Evolutionary conservation across 2,888 invertebrate species (phyloP), one percentile per base, ranked within the genome.

Genomic region (Leptothorax acervorum): DNA sequence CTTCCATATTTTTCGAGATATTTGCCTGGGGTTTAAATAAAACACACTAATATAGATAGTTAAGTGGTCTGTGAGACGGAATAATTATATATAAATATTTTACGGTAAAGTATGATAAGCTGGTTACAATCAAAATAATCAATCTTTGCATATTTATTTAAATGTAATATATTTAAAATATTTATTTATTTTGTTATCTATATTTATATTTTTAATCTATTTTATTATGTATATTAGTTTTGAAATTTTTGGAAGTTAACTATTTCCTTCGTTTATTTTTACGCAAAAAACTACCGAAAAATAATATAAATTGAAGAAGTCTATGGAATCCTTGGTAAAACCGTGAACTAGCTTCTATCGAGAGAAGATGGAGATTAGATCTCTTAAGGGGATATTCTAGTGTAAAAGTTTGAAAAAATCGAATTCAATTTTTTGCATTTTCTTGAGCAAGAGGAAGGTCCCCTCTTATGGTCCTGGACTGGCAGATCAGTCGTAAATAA

Each of bases 311-410:
- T 73, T n/a, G 45, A 12, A 73, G 23, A 63, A 62, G 15, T 84
- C 68, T 23, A 82, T 28, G 35, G n/a, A 79, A 85, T 86, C 68
- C 66, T 85, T 70, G 73, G 73, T 42, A n/a, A 60, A 75, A 81
- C 68, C 73, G 81, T 70, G 78, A 63, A 68, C 68, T 70, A 82
- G 53, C 84, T 66, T 85, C 85, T 66, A 60, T 87, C 45, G 48
- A 83, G 35, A 35, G 6, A 35, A 35, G 35, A 84, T 39, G 42
- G 62, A 60, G 84, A 83, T 51, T 12, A 31, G 53, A 28, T 62
- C 55, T 82, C 75, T 48, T 68, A 51, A 35, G 23, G 0, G 23
- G 23, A 23, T 23, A 23, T 23, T 23, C 23, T 23, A 23, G 23
- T 23, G 23, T 23, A 23, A 23, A 23, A 23, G 23, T 23, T 23